These are phyloP conservation scores for Troilus luridus DNA, from an alignment of 2,888 invertebrate species.

Conservation along the genomic window DNA sequence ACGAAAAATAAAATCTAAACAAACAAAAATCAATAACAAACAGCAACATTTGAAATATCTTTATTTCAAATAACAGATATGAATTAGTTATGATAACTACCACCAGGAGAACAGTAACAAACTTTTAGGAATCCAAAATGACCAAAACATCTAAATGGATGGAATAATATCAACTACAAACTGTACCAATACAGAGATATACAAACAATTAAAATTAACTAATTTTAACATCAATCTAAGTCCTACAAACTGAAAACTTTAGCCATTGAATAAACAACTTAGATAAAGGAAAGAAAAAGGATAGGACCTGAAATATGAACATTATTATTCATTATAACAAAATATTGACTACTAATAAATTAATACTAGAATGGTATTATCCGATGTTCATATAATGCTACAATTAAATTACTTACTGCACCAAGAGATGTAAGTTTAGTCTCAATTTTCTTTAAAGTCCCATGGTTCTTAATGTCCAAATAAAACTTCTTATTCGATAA, in stretches of 20 bases:
- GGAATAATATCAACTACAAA: neutral
- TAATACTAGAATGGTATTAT: neutral
- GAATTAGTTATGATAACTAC: neutral
- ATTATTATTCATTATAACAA: neutral
- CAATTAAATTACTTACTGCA: slow-evolving; percentile 74
- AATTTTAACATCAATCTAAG: neutral
- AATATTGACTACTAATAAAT: neutral
- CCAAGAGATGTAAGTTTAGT: slow-evolving; percentile 80
- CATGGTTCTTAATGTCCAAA: slow-evolving; percentile 82
- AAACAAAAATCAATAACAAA: neutral
- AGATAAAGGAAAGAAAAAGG: neutral
- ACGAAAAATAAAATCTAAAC: neutral
- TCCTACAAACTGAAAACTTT: neutral
- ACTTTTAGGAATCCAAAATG: neutral
- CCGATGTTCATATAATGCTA: neutral
- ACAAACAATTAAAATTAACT: neutral
- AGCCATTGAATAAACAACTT: neutral
- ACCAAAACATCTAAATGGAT: neutral
- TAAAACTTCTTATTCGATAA: slow-evolving; percentile 81
- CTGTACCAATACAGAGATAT: neutral
- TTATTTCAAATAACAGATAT: neutral
- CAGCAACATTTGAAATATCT: neutral
- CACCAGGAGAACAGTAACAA: slow-evolving; percentile 32
- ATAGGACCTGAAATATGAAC: neutral
- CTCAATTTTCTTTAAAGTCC: slow-evolving; percentile 77